Conservation (phyloP, 2,113 vertebrate species). For the Mastomys coucha region DNA sequence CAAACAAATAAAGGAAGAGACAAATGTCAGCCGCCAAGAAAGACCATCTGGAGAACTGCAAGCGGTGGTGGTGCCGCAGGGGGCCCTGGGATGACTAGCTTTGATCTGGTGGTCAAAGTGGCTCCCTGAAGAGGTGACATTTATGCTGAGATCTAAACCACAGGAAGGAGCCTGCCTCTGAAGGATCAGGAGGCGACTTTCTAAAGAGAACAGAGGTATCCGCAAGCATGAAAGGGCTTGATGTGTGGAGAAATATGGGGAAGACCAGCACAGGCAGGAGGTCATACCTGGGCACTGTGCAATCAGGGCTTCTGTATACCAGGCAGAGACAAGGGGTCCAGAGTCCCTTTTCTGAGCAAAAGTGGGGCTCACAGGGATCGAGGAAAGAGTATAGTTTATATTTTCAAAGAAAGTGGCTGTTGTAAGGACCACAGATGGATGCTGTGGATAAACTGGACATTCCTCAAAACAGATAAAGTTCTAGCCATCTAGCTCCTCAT, state of each 20-base stretch:
- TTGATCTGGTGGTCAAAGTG: neutral
- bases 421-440: rapidly evolving
- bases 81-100: neutral
- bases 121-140: neutral
- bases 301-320: rapidly evolving
- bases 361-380: no score
- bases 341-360: rapidly evolving
- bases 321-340: neutral
- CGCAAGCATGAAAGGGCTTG: neutral
- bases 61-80: rapidly evolving
- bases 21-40: neutral
- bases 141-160: constrained; percentile 12
- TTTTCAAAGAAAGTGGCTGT: neutral
- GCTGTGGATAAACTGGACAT: no score
- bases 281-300: neutral
- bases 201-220: neutral
- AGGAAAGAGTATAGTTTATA: neutral
- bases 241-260: neutral
- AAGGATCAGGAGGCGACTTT: neutral
- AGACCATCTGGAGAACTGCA: neutral
- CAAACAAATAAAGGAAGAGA: neutral
- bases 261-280: neutral
- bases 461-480: neutral
- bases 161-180: neutral
- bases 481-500: neutral